These are phyloP conservation scores for Cheirogaleus major DNA, from an alignment of 2,797 vertebrate genomes.

Conservation along the genomic window DNA sequence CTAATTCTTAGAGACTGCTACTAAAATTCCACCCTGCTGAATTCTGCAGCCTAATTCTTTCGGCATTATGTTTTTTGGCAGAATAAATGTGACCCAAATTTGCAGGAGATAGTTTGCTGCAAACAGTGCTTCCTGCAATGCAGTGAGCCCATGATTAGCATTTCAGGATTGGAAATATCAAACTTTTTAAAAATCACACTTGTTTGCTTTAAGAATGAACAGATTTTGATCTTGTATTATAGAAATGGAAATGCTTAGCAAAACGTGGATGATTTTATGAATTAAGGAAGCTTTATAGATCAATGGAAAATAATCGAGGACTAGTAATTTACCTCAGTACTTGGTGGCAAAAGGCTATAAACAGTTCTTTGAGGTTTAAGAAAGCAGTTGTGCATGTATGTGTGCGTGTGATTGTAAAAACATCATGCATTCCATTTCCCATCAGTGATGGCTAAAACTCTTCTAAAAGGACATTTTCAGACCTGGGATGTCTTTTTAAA, in stretches of 20 bases:
- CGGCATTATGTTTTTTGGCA: slow-evolving; percentile 69
- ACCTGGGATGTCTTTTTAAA: slow-evolving; percentile 44
- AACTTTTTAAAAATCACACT: slow-evolving; percentile 40
- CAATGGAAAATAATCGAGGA: slow-evolving; percentile 61
- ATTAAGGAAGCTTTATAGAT: slow-evolving; percentile 70
- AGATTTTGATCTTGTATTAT: slow-evolving; percentile 60
- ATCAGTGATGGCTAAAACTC: slow-evolving; percentile 65
- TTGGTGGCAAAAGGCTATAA: slow-evolving; percentile 58
- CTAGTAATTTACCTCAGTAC: slow-evolving; percentile 40
- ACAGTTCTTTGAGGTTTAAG: slow-evolving; percentile 48
- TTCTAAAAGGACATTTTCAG: slow-evolving; percentile 75
- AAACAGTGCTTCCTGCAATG: slow-evolving; percentile 63
- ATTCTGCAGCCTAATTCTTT: slow-evolving; percentile 82
- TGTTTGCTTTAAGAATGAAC: slow-evolving; percentile 62
- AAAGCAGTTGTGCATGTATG: slow-evolving; percentile 42
- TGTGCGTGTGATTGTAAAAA: neutral
- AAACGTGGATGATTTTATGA: slow-evolving; percentile 64
- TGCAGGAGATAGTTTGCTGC: slow-evolving; percentile 74
- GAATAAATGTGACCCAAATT: slow-evolving; percentile 80
- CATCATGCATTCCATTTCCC: slow-evolving; percentile 60
- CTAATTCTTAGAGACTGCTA: slow-evolving; percentile 82
- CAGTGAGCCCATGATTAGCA: slow-evolving; percentile 54
- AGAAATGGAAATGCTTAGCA: slow-evolving; percentile 58
- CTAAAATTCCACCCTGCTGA: slow-evolving; percentile 82
- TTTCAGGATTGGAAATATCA: slow-evolving; percentile 61